Base-by-base conservation (phyloP, 1,140 invertebrate species). In the Lepidurus apus region DNA sequence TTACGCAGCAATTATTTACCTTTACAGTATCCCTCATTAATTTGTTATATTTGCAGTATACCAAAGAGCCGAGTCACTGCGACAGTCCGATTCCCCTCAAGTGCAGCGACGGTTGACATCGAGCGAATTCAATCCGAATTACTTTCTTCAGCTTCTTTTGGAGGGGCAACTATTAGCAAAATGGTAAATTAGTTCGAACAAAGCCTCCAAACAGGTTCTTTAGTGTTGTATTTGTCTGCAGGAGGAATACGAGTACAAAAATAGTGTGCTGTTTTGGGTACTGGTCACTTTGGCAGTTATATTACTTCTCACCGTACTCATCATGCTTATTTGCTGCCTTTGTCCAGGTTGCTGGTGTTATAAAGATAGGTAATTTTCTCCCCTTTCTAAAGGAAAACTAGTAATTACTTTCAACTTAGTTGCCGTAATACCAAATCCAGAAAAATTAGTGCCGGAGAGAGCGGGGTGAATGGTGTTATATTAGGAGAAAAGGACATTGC, bases 291-390 rank as follows among this genome's bases (percentile, higher is more conserved):
- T 94, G 77, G 90, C 91, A 73, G 85, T 94, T 10, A 83, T 94
- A 44, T 87, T 93, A 74, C 87, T 92, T 0, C 79, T 93, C 21
- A 89, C 91, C n/a, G 88, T 93, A 45, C 84, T 93, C 53, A 87
- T 90, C 43, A 84, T 93, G 45, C 89, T 94, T 76, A 87, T 91
- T 34, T 94, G 93, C 84, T 94, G 93, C 82, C 90, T 93, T 77
- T 93, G 92, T 83, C 89, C 91, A 81, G 90, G 90, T 80, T 95
- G 93, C 85, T 93, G 92, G 4, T 88, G 93, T 76, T 94, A 93
- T 81, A 90, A 91, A 45, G 45, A 77, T 78, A 82, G 80, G 82
- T 82, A 73, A 34, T 77, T 77, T 77, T 77, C 1, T 24, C 7
- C 1, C 3, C 26, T 34, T 42, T 75, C 6, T 1, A 75, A 75